A percentile compares a stretch with the other conserved stretches of the same genome.
Conservation (phyloP, 2,797 vertebrate genomes). For the Channa striata region DNA sequence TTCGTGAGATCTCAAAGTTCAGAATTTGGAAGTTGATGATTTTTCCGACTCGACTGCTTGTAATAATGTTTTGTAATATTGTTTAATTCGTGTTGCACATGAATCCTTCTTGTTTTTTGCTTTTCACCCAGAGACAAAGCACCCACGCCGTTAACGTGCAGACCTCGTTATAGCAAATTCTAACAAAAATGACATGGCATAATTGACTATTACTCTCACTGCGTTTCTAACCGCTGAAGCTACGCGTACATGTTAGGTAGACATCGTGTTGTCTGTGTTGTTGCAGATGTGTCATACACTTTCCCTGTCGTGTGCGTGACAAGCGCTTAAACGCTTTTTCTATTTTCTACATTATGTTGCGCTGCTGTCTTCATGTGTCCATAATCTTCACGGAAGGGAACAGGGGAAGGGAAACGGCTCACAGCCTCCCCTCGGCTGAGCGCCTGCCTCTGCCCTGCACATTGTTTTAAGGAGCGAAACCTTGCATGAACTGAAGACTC, state of each 20-base stretch:
- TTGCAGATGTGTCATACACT: constrained; percentile 3
- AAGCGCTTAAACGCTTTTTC: constrained; percentile 6
- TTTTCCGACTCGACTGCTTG: too few relatives aligned
- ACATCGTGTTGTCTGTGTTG: constrained; percentile 14
- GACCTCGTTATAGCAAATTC: too few relatives aligned
- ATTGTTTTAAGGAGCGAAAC: constrained; percentile 52
- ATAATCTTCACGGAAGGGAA: constrained; percentile 47
- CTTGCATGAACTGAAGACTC: constrained; percentile 38
- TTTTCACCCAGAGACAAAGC: neutral
- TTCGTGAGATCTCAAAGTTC: too few relatives aligned
- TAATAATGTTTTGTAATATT: too few relatives aligned
- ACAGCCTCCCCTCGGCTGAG: constrained; percentile 11
- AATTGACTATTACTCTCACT: neutral
- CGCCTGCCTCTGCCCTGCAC: constrained; percentile 18
- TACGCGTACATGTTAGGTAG: neutral
- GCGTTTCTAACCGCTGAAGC: neutral
- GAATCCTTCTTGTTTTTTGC: neutral
- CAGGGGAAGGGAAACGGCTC: neutral
- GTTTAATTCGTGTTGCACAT: too few relatives aligned
- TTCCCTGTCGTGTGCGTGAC: constrained; percentile 26
- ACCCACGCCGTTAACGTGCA: neutral
- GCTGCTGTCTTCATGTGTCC: constrained; percentile 53
- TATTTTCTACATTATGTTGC: constrained; percentile 48
- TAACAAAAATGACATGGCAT: neutral
- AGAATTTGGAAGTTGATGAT: too few relatives aligned